Base-by-base conservation (phyloP, 2,797 vertebrate species). In the Anguilla pacifica region DNA sequence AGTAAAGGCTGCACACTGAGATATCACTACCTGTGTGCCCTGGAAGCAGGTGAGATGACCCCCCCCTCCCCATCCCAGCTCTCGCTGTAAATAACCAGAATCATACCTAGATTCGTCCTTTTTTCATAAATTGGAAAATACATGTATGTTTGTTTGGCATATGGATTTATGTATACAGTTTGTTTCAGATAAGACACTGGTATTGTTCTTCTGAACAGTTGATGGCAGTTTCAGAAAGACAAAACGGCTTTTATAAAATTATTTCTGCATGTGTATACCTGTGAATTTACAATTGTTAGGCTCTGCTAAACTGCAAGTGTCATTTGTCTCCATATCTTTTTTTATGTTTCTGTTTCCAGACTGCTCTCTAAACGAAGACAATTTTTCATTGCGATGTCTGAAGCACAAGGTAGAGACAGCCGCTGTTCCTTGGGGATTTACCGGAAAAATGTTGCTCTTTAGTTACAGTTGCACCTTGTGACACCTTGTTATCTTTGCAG, bases 281-380 rank as follows among this genome's bases (percentile, higher is more conserved):
- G 11, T 28, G 13, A 81, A 46, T 49, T 3, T 46, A 49, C 17
- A 81, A 49, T 46, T 81, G 77, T 49, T 7, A 19, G 17, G 39
- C 19, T 46, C 77, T 10, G 43, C 15, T 82, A 51, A 82, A n/a
- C n/a, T 51, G 19, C 46, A 82, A 51, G 15, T 49, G 17, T n/a
- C 9, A 10, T 51, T 82, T 82, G 19, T 82, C 19, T n/a, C 22
- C 46, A 2, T 43, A 49, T 51, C 6, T 57, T 53, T 59, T 39
- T 46, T 90, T 46, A 91, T 53, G 88, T 51, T 90, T 57, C 7
- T 74, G 79, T 25, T 91, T 92, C 17, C 94, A 99, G 99, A 99
- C 95, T 99, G 99, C 95, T 97, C 97, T 96, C 96, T 99, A 92
- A 99, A 98, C 2, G 98, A 99, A 96, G 99, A 99, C 88, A 99